phyloP scores from a whole-genome alignment of 2,113 vertebrate species.

The Thymallus thymallus region DNA sequence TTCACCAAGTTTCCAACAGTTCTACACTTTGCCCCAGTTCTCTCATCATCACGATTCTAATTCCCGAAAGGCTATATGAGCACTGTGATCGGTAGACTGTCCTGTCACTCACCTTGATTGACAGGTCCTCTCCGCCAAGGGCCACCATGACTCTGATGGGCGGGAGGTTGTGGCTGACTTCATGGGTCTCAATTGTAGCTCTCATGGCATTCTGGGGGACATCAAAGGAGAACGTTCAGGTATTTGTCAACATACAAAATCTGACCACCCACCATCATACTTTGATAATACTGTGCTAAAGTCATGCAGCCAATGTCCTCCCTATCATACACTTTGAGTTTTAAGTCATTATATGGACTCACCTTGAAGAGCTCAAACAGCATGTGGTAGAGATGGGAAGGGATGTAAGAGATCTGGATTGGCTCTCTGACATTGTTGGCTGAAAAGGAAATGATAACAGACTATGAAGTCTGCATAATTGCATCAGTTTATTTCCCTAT shows the following conservation, averaged over 20 bases:
- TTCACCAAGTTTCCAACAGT: background rate
- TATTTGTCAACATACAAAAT: background rate
- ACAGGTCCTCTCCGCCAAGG: slow-evolving; percentile 83
- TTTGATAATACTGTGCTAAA: too few species aligned
- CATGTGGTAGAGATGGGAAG: slow-evolving; percentile 90
- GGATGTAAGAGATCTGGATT: slow-evolving; percentile 84
- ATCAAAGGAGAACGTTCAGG: background rate
- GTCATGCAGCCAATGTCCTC: too few species aligned
- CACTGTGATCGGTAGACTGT: background rate
- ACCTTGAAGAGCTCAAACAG: slow-evolving; percentile 93
- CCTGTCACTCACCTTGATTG: slow-evolving; percentile 76
- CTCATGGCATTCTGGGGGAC: slow-evolving; percentile 84
- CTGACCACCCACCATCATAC: too few species aligned
- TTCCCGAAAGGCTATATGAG: background rate
- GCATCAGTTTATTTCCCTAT: too few species aligned
- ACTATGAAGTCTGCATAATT: too few species aligned
- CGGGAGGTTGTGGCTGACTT: slow-evolving; percentile 75
- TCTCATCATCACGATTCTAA: background rate
- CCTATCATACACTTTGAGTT: too few species aligned
- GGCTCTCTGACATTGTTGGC: slow-evolving; percentile 70
- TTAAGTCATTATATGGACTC: slow-evolving; percentile 25
- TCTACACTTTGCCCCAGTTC: background rate
- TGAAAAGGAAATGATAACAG: slow-evolving; percentile 35
- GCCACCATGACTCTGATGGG: slow-evolving; percentile 82
- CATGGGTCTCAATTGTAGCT: slow-evolving; percentile 84